Evolutionary conservation across 2,888 invertebrate genomes (phyloP).

Genomic region (Vanessa cardui): DNA sequence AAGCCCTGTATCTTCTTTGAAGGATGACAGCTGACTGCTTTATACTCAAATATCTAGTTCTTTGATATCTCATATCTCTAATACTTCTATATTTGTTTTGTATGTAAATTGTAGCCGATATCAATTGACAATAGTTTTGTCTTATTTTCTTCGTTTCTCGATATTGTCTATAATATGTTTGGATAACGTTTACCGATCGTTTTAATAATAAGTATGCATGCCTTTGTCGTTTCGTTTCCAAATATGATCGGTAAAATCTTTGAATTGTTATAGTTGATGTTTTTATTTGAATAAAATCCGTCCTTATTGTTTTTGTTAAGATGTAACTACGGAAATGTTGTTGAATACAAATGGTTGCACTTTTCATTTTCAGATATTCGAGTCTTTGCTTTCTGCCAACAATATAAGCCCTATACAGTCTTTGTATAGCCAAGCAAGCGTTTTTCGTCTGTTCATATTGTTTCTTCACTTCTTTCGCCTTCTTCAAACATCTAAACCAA

Average conservation of each 20-base stretch:
- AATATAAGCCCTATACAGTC: slow-evolving; percentile 60
- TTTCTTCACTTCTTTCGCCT: slow-evolving; percentile 50
- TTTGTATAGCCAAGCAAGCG: slow-evolving; percentile 73
- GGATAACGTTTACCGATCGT: slow-evolving; percentile 51
- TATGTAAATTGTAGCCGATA: slow-evolving; percentile 59
- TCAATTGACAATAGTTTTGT: slow-evolving; percentile 62
- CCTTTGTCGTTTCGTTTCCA: slow-evolving; percentile 52
- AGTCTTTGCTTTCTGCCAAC: slow-evolving; percentile 58
- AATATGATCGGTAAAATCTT: slow-evolving; percentile 54
- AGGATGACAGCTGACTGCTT: slow-evolving; percentile 54
- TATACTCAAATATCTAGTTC: slow-evolving; percentile 56
- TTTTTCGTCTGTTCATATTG: slow-evolving; percentile 55
- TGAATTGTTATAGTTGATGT: slow-evolving; percentile 56
- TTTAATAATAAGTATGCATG: slow-evolving; percentile 49
- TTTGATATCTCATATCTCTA: slow-evolving; percentile 59
- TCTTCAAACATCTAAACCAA: slow-evolving; percentile 66
- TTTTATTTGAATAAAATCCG: slow-evolving; percentile 52
- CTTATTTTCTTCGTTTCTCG: slow-evolving; percentile 52
- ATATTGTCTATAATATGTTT: slow-evolving; percentile 54
- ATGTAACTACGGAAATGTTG: slow-evolving; percentile 61
- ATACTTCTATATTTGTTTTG: slow-evolving; percentile 68
- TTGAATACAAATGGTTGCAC: slow-evolving; percentile 63
- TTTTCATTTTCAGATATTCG: slow-evolving; percentile 60
- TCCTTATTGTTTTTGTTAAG: slow-evolving; percentile 56
- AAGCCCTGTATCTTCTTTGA: slow-evolving; percentile 68